Evolutionary conservation across 1,140 invertebrate genomes (phyloP), one percentile per base, ranked within the genome.

Genomic region (Heliconius himera): DNA sequence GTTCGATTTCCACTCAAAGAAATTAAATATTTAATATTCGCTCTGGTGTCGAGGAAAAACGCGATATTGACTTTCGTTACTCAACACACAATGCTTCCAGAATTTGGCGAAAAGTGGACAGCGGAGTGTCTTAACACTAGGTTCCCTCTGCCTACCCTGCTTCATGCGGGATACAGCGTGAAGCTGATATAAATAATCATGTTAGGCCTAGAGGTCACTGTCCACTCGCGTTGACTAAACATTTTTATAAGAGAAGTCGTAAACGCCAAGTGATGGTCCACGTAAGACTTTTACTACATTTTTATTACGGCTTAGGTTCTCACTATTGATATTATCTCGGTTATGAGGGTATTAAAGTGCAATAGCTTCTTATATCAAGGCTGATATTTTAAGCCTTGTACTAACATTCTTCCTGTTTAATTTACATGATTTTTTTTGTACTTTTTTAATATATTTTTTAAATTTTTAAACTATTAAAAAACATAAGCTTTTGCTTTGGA

Each of bases 181-280:
- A 46, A 16, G 13, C 13, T 4, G 41, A 60, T 22, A 60, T 22
- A 60, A 60, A 26, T 26, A 60, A 60, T 26, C 22, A 49, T 76
- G 60, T 22, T 29, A 26, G 18, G 26, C 11, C 8, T 22, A 56
- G 13, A 66, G 26, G 22, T 29, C 60, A 66, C 60, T 66, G 60
- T 66, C 22, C 26, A 66, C 60, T 29, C 26, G 26, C 26, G 13
- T 66, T 29, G 26, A 29, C 60, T 66, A 66, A 26, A 66, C 60
- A 66, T 11, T 66, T 66, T 66, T 29, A 66, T 16, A 46, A 60
- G 38, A 76, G 22, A 41, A 81, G 26, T 83, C 83, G 56, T 83
- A 83, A 83, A 83, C 56, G 11, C 51, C 29, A 80, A 83, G 79
- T 78, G 83, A 74, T 79, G 79, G 76, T 84, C 77, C 73, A 54